Conservation (phyloP, 2,113 vertebrate genomes). For the Strix uralensis region DNA sequence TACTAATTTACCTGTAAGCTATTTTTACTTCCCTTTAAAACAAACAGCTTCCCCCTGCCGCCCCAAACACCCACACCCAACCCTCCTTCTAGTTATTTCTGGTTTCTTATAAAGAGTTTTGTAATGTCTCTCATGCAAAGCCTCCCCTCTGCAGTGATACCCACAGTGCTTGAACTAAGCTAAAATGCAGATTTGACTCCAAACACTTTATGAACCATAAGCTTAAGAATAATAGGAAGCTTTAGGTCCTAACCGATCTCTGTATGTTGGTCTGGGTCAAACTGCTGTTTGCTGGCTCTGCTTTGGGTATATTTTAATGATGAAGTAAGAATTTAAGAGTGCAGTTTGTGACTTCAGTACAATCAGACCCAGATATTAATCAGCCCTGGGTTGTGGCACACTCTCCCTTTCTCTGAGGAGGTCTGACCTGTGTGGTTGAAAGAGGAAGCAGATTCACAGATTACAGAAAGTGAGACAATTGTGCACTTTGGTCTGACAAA, state of each 20-base stretch:
- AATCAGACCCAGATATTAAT: not conserved
- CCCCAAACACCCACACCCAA: not conserved
- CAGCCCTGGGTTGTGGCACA: not conserved
- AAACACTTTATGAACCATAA: not conserved
- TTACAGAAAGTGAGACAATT: not conserved
- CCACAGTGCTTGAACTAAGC: not conserved
- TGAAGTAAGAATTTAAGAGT: not conserved
- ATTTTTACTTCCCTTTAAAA: constrained; percentile 46
- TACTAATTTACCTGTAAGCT: constrained; percentile 38
- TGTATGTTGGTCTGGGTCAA: not conserved
- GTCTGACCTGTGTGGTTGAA: not conserved
- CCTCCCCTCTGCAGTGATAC: not conserved
- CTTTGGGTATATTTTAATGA: not conserved
- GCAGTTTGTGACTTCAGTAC: not conserved
- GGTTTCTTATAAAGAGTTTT: not conserved
- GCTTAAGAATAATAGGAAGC: not conserved
- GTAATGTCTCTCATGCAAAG: not conserved
- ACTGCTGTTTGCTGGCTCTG: not conserved
- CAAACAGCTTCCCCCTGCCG: not conserved
- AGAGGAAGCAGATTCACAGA: not conserved
- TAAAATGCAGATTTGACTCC: not conserved
- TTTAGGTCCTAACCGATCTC: not conserved
- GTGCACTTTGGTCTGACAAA: not conserved
- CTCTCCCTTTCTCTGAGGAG: not conserved
- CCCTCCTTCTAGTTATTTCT: constrained; percentile 15